These are phyloP conservation scores for Octopus sinensis DNA, from an alignment of 1,140 invertebrate species.

Conservation along the genomic window DNA sequence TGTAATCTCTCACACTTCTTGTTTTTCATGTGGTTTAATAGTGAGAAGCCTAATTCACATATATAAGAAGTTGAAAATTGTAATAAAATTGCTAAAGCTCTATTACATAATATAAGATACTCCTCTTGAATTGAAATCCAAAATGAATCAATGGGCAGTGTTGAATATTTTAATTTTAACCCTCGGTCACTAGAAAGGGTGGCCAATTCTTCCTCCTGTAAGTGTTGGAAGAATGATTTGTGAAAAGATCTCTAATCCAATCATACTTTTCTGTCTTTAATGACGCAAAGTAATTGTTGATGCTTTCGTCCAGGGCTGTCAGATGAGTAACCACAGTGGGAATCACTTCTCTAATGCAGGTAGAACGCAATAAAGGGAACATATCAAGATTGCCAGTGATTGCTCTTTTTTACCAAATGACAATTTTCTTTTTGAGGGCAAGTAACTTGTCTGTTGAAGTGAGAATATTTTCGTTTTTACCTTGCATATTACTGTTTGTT, in stretches of 20 bases:
- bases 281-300: background rate
- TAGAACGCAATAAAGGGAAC: background rate
- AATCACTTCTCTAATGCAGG: background rate
- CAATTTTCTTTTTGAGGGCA: background rate
- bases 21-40: background rate
- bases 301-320: background rate
- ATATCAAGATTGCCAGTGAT: background rate
- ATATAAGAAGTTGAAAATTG: background rate
- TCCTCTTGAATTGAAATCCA: background rate
- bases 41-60: background rate
- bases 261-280: background rate
- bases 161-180: background rate
- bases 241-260: background rate
- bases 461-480: background rate
- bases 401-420: background rate
- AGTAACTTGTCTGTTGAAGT: background rate
- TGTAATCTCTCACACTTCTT: too few species aligned
- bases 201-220: background rate
- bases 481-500: background rate
- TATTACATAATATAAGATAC: background rate
- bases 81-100: background rate
- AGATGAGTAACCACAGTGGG: background rate
- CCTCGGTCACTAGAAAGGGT: background rate
- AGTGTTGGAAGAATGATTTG: background rate
- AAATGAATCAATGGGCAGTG: background rate